Evolutionary conservation across 2,797 vertebrate genomes (phyloP), one percentile per base, ranked within the genome.

Genomic region (Botia almorhae): DNA sequence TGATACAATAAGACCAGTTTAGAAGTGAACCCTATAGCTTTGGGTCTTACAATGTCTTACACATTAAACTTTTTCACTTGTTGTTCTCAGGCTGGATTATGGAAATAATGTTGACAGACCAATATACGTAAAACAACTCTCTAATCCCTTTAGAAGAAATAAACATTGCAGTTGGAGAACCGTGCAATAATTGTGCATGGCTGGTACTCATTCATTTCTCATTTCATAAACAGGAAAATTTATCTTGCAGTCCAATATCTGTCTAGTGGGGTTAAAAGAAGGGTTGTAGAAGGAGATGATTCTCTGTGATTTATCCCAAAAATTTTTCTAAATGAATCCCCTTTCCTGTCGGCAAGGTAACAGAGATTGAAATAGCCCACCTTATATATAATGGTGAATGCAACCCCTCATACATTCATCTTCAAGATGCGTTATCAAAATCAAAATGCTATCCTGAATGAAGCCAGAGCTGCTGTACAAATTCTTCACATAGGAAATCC

Each of bases 121-220:
- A 23, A 78, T 8, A 29, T 71, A 81, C 58, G 78, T 83, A 84
- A 80, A 75, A 76, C 58, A 70, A 46, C 64, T 65, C 70, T 71
- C 53, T 68, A 79, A 74, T 80, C 83, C 74, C 14, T 26, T 33
- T 48, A 60, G 81, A 61, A 26, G 21, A 80, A 69, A 86, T 1
- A 84, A 79, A 71, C 76, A 82, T 43, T 85, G 82, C 82, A 87
- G 84, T 85, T 67, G 65, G 83, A 80, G 77, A 84, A 86, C 89
- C 86, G 87, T 75, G 53, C 67, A 64, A 36, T 43, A 48, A 76
- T 89, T 82, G 86, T 89, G 89, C 77, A 55, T 80, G 86, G 83
- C 87, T 88, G 78, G 46, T 80, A 88, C 86, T 88, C 91, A 90
- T 92, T 79, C 85, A 92, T 91, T 90, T 93, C 88, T 90, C 83